Conservation (phyloP, 2,888 invertebrate genomes). For the Euzetes globulus region DNA sequence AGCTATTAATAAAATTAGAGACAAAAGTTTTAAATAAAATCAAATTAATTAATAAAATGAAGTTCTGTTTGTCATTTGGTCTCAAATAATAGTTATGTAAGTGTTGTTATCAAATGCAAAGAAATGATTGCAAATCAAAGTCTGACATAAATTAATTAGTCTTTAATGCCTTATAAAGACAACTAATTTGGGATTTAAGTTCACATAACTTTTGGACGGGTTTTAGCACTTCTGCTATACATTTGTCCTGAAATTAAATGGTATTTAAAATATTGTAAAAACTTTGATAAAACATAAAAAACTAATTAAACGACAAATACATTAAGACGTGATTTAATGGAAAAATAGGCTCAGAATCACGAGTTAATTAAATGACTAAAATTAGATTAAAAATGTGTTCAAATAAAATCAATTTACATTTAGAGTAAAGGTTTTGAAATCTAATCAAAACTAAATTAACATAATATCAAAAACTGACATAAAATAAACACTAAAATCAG, state of each 20-base stretch:
- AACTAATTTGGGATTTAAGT: background rate
- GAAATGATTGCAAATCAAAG: background rate
- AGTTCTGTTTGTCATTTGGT: background rate
- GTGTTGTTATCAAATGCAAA: background rate
- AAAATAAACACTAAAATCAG: background rate
- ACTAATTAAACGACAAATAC: too few species aligned
- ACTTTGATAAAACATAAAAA: background rate
- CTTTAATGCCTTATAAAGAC: conserved; percentile 12
- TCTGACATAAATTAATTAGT: background rate
- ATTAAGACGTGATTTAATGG: too few species aligned
- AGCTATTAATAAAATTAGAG: background rate
- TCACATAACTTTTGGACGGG: background rate
- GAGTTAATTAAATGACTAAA: too few species aligned
- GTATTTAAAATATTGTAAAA: background rate
- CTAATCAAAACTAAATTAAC: background rate
- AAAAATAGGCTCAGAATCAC: too few species aligned
- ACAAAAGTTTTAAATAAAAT: background rate
- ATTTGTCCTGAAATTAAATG: background rate
- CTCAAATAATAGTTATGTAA: background rate
- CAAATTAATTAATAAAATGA: too few species aligned
- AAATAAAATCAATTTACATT: too few species aligned
- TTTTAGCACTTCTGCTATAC: background rate
- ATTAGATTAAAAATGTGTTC: too few species aligned
- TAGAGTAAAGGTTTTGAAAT: too few species aligned
- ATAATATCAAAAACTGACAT: background rate